These are phyloP conservation scores for Amphiprion clarkii DNA, from an alignment of 2,797 vertebrate genomes.

Conservation along the genomic window DNA sequence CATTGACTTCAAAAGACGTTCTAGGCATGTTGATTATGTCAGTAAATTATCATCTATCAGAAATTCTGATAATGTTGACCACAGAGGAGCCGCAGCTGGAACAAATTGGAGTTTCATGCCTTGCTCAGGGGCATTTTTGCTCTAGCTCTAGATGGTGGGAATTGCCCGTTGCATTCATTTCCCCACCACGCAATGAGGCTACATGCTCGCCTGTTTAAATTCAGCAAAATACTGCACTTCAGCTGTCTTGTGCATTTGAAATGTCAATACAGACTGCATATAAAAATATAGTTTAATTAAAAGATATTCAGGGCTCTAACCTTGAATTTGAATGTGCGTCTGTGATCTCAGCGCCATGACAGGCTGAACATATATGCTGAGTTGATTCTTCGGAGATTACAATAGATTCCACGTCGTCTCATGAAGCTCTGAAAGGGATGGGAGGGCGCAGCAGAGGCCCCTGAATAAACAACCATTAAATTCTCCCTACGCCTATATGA, in stretches of 20 bases:
- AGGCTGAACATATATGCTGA: conserved; percentile 88
- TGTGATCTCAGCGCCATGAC: conserved; percentile 80
- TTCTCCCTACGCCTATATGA: conserved; percentile 70
- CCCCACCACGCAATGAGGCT: neutral
- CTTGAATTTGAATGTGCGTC: conserved; percentile 49
- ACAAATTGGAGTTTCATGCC: conserved; percentile 71
- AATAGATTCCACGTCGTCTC: conserved; percentile 86
- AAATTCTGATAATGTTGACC: conserved; percentile 42
- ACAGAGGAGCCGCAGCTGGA: conserved; percentile 60
- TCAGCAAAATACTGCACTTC: conserved; percentile 8
- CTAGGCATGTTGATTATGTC: conserved; percentile 28
- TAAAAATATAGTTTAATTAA: conserved; percentile 35
- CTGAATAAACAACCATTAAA: conserved; percentile 90
- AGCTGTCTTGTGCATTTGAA: conserved; percentile 2
- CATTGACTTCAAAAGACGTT: conserved; percentile 52
- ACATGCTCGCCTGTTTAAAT: conserved; percentile 27
- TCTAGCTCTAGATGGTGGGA: conserved; percentile 53
- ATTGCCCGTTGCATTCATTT: conserved; percentile 47
- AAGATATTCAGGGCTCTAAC: conserved; percentile 43
- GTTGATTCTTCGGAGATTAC: conserved; percentile 85
- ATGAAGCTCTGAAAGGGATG: conserved; percentile 81
- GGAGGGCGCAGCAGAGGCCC: conserved; percentile 84
- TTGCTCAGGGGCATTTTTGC: conserved; percentile 48
- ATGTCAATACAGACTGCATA: neutral
- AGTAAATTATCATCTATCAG: conserved; percentile 41